Evolutionary conservation across 2,797 vertebrate genomes (phyloP).

Genomic region (Notoglanidium macrostoma): DNA sequence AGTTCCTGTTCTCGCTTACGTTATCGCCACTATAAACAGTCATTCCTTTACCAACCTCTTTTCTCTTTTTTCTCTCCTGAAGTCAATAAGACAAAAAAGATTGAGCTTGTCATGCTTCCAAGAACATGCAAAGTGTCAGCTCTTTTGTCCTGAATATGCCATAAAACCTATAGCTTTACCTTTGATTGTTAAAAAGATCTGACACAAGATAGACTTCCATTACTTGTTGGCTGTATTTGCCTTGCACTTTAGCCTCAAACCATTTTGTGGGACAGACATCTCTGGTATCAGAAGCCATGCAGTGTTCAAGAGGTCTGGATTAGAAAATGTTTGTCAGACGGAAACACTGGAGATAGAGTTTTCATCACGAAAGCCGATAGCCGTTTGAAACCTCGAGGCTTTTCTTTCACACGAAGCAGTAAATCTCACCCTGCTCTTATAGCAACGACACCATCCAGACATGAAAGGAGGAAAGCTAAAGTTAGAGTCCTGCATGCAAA

Average conservation of each 20-base stretch:
- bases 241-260: not conserved
- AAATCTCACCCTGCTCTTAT: not conserved
- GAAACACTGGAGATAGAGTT: not conserved
- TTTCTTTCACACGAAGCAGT: conserved; percentile 21
- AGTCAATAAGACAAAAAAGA: not conserved
- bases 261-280: not conserved
- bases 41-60: not conserved
- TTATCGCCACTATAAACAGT: not conserved
- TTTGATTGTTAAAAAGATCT: not conserved
- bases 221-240: not conserved
- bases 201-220: not conserved
- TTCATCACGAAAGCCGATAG: not conserved
- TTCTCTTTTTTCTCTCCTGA: not conserved
- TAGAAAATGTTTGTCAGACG: not conserved
- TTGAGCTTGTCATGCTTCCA: not conserved
- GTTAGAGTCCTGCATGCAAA: conserved; percentile 37
- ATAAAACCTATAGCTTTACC: not conserved
- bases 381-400: conserved; percentile 1
- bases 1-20: not conserved
- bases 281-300: not conserved
- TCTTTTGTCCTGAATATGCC: not conserved
- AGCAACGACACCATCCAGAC: not conserved
- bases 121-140: not conserved
- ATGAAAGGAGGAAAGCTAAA: conserved; percentile 43
- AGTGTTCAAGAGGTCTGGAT: not conserved